Conservation (phyloP, 2,113 vertebrate genomes). For the Zosterops hypoxanthus region DNA sequence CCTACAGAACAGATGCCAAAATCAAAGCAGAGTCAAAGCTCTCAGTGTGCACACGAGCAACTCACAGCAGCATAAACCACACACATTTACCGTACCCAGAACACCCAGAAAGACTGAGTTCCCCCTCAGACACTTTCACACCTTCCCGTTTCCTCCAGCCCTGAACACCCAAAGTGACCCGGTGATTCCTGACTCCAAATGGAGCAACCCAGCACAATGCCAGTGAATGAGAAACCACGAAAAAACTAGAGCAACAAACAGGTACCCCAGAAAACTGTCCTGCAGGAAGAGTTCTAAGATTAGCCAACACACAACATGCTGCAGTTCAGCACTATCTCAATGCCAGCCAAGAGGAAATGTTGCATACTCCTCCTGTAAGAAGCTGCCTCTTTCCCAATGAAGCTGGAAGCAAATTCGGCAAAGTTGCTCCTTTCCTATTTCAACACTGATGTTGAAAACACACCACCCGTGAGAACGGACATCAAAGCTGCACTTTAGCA, state of each 20-base stretch:
- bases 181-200: not conserved
- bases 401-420: conserved; percentile 1
- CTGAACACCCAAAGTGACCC: not conserved
- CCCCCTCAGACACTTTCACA: not conserved
- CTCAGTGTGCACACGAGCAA: not conserved
- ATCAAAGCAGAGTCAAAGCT: conserved; percentile 12
- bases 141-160: not conserved
- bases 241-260: not conserved
- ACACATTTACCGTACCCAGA: not conserved
- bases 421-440: not conserved
- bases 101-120: not conserved
- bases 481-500: not conserved
- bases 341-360: not conserved
- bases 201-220: not conserved
- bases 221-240: not conserved
- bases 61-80: not conserved
- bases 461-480: not conserved
- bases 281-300: conserved; percentile 18
- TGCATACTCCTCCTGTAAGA: not conserved
- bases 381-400: not conserved
- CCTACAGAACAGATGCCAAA: not conserved
- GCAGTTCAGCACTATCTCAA: not conserved
- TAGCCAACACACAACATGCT: not conserved
- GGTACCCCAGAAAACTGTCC: not conserved
- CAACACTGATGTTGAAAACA: not conserved